Percentiles rank a stretch among this genome's conserved stretches.
phyloP scores from a whole-genome alignment of 2,797 vertebrate genomes.

The Chiroxiphia lanceolata region DNA sequence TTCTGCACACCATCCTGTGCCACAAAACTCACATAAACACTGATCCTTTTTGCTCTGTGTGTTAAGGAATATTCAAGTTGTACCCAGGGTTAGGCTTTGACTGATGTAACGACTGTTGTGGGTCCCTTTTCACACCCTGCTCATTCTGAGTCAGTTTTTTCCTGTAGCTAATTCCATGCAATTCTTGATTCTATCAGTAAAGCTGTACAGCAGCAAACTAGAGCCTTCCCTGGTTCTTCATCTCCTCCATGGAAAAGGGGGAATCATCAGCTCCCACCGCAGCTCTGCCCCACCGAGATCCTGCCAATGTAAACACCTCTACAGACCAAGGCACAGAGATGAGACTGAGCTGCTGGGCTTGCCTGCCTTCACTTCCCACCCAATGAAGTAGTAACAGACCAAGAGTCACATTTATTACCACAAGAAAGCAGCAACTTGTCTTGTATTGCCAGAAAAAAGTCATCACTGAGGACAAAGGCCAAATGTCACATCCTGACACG shows the following conservation, averaged over 20 bases:
- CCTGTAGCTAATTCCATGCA: not conserved
- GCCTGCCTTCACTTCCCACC: not conserved
- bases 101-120: not conserved
- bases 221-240: not conserved
- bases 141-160: not conserved
- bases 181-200: not conserved
- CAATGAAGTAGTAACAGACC: not conserved
- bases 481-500: not conserved
- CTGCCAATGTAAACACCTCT: not conserved
- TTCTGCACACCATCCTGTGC: not conserved
- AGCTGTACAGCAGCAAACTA: not conserved
- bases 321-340: not conserved
- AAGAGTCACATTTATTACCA: not conserved
- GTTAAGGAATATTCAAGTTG: not conserved
- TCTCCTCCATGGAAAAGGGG: not conserved
- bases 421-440: not conserved
- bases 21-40: not conserved
- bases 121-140: not conserved
- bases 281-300: not conserved
- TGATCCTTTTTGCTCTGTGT: not conserved
- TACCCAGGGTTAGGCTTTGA: not conserved
- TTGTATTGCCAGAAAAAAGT: not conserved
- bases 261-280: not conserved
- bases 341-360: not conserved
- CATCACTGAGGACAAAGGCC: not conserved